Evolutionary conservation across 1,140 invertebrate genomes (phyloP), one percentile per base, ranked within the genome.

Genomic region (Phocides pigmalion): DNA sequence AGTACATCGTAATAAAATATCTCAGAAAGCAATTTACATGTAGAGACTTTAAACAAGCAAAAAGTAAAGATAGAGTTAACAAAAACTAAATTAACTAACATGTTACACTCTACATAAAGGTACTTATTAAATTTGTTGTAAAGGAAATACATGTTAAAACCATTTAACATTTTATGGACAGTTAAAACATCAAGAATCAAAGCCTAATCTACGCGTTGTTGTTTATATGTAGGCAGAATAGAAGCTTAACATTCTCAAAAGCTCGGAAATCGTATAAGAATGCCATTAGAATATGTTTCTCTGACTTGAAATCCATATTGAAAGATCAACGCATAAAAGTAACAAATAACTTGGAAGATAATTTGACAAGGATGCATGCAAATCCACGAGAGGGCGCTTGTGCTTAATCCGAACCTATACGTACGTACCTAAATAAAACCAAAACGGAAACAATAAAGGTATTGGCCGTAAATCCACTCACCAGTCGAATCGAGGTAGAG

Each of bases 401-500:
- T 46, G 22, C 50, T 44, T 39, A 11, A 44, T 32, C 28, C 20
- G 19, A 14, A 20, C 16, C n/a, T n/a, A 37, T 35, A 20, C 15
- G 12, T 32, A 37, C 14, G 20, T 14, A 51, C 42, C 32, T 46
- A 11, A 15, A 61, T 47, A 37, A 37, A 28, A 47, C 42, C 12
- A 56, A 56, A 59, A 61, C 3, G 28, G 68, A 66, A 77, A 81
- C 76, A 82, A 81, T 79, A 64, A 74, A 79, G 75, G 73, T 76
- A 79, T 74, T 79, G 42, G 51, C 62, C 61, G 53, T 65, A 71
- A 70, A 69, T 78, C 70, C 66, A 81, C 82, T 85, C 80, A 85
- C 81, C 82, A 85, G 76, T 79, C 65, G 68, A 72, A 78, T 81
- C 81, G 73, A 76, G 81, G n/a, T n/a, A 85, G 66, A 72, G 66